Evolutionary conservation across 2,888 invertebrate genomes (phyloP).

Genomic region (Mythimna loreyi): DNA sequence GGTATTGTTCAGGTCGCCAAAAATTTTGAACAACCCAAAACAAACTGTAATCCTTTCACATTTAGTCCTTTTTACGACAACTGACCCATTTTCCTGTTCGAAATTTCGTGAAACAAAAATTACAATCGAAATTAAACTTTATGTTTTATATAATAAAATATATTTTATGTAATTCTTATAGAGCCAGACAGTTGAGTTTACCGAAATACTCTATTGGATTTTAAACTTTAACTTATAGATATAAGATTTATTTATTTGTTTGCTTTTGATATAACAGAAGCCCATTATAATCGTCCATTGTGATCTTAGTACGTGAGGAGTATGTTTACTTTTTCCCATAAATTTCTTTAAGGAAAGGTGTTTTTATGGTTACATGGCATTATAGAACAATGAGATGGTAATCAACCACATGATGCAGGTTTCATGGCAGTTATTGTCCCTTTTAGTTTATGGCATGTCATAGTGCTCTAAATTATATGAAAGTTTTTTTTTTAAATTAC

Average conservation of each 20-base stretch:
- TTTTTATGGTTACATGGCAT: slow-evolving; percentile 68
- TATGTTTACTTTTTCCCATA: slow-evolving; percentile 70
- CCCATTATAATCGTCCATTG: slow-evolving; percentile 73
- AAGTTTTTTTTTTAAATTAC: too few relatives aligned
- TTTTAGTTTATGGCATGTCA: slow-evolving; percentile 51
- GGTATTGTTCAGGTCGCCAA: slow-evolving; percentile 71
- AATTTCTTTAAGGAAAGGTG: slow-evolving; percentile 69
- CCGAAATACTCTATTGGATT: slow-evolving; percentile 28
- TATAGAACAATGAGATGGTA: slow-evolving; percentile 71
- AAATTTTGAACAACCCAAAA: slow-evolving; percentile 35
- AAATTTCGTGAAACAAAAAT: slow-evolving; percentile 18
- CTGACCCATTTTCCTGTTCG: slow-evolving; percentile 26
- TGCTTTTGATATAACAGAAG: slow-evolving; percentile 60
- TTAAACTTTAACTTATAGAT: slow-evolving; percentile 10
- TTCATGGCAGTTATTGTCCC: slow-evolving; percentile 31
- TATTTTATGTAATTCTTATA: slow-evolving; percentile 29
- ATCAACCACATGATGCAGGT: slow-evolving; percentile 61
- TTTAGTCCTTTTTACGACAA: slow-evolving; percentile 31
- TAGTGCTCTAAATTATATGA: slow-evolving; percentile 43
- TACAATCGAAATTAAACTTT: slow-evolving; percentile 46
- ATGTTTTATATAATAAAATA: slow-evolving; percentile 37
- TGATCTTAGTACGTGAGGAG: slow-evolving; percentile 74
- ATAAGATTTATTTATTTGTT: slow-evolving; percentile 49
- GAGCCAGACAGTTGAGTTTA: slow-evolving; percentile 22
- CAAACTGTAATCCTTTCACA: slow-evolving; percentile 16